Conservation (phyloP, 2,888 invertebrate genomes). For the Microctonus hyperodae region DNA sequence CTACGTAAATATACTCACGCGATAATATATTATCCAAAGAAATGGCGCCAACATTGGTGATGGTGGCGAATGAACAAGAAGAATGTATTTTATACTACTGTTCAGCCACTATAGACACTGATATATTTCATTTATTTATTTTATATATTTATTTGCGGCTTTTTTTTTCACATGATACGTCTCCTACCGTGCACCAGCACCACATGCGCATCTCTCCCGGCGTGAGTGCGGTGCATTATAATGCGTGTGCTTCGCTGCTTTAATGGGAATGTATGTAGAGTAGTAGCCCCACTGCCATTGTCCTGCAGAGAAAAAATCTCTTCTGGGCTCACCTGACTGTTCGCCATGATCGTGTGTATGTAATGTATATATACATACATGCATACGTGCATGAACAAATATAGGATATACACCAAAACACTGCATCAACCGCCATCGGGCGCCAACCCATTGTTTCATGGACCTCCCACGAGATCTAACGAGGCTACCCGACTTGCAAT, state of each 20-base stretch:
- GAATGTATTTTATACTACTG: background rate
- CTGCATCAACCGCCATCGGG: slow-evolving; percentile 41
- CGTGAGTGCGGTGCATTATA: slow-evolving; percentile 47
- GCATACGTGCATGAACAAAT: slow-evolving; percentile 18
- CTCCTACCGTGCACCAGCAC: slow-evolving; percentile 12
- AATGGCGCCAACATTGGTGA: slow-evolving; percentile 1
- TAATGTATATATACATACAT: slow-evolving; percentile 21
- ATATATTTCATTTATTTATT: slow-evolving; percentile 5
- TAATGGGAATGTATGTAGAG: slow-evolving; percentile 58
- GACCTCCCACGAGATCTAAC: slow-evolving; percentile 53
- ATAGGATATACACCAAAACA: slow-evolving; percentile 22
- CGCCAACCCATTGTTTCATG: slow-evolving; percentile 53
- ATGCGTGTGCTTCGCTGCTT: slow-evolving; percentile 55
- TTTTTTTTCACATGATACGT: background rate
- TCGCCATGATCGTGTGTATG: slow-evolving; percentile 17
- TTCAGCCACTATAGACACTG: background rate
- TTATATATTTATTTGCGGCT: slow-evolving; percentile 7
- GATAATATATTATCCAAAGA: slow-evolving; percentile 23
- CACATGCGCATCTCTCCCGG: slow-evolving; percentile 27
- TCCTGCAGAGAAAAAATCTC: slow-evolving; percentile 46
- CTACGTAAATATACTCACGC: background rate
- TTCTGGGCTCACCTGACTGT: slow-evolving; percentile 49
- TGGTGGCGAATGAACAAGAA: background rate
- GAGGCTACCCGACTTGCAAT: slow-evolving; percentile 40
- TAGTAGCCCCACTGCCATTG: slow-evolving; percentile 52